Base-by-base conservation (phyloP, 2,888 invertebrate genomes). In the Chloroclystis v-ata region DNA sequence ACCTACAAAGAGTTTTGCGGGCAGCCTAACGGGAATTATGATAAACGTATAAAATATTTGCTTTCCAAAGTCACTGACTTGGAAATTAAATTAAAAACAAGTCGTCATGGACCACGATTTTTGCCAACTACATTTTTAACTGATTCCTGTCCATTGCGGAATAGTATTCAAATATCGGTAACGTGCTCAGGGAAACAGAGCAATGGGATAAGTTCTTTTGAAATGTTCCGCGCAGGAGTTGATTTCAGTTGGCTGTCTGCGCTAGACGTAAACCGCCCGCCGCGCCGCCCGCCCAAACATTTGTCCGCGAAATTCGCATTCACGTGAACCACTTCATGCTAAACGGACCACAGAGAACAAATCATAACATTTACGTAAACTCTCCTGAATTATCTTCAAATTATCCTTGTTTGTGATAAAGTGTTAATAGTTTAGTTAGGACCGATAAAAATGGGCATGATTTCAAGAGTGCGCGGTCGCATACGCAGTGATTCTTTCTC, bases 381-480 rank as follows among this genome's bases (percentile, higher is more conserved):
- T 54, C 33, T 44, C 44, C 45, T 41, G 12, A 49, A 32, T 29
- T 33, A 33, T 28, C 28, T 10, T 2, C 1, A 37, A 12, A 37
- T 28, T 39, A 38, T 41, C 32, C 12, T 49, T 25, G 13, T 40
- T 49, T 47, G 54, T 55, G 52, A 51, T 43, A 39, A 41, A 4
- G 44, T 42, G 49, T 51, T 51, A 51, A 43, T 24, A 24, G 37
- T 47, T 51, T 40, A 32, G 49, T 24, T 16, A 24, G 20, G 24
- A 52, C 40, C 44, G 41, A 32, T 16, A 2, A 72, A 61, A 57
- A 92, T 92, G 92, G 92, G 92, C 42, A 92, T 92, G 92, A 92
- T 92, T 65, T 92, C 91, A 25, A 85, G 92, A 65, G 92, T 92
- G 62, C 86, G 92, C 37, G 90, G 91, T n/a, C 85, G 92, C 47